These are phyloP conservation scores for Ceratotherium simum DNA, from an alignment of 2,113 vertebrate species.

Conservation along the genomic window DNA sequence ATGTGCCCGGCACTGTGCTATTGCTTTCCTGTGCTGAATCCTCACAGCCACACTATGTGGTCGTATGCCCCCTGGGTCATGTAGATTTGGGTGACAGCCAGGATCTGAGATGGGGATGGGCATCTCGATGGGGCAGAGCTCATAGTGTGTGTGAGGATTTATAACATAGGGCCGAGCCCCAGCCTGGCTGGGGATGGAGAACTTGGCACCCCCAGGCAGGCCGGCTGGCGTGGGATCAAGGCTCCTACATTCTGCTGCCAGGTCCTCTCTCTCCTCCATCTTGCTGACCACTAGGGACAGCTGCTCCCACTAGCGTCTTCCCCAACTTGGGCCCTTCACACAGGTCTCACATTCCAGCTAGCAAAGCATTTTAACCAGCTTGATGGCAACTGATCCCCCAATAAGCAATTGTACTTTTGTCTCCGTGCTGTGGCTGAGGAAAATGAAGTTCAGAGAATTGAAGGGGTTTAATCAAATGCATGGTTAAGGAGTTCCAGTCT, in stretches of 20 bases:
- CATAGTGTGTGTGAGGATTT: background rate
- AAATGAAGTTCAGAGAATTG: background rate
- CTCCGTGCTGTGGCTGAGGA: background rate
- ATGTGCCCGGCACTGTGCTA: background rate
- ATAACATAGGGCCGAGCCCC: background rate
- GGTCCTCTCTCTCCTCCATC: background rate
- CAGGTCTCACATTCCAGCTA: background rate
- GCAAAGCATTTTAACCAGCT: background rate
- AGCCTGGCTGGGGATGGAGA: background rate
- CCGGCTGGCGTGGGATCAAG: fast-evolving
- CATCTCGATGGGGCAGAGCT: background rate
- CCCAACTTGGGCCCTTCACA: background rate
- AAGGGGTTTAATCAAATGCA: background rate
- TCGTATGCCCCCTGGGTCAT: too few species aligned
- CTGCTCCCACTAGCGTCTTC: background rate
- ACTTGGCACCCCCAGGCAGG: background rate
- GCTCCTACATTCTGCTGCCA: background rate
- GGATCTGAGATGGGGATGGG: background rate
- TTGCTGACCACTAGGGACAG: background rate
- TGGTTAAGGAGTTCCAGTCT: background rate
- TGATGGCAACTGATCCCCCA: background rate
- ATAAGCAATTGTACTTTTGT: background rate
- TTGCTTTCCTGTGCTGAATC: background rate
- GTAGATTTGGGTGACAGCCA: background rate
- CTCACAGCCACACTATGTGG: background rate